phyloP scores from a whole-genome alignment of 2,113 vertebrate species.

The Pterocles orientalis region DNA sequence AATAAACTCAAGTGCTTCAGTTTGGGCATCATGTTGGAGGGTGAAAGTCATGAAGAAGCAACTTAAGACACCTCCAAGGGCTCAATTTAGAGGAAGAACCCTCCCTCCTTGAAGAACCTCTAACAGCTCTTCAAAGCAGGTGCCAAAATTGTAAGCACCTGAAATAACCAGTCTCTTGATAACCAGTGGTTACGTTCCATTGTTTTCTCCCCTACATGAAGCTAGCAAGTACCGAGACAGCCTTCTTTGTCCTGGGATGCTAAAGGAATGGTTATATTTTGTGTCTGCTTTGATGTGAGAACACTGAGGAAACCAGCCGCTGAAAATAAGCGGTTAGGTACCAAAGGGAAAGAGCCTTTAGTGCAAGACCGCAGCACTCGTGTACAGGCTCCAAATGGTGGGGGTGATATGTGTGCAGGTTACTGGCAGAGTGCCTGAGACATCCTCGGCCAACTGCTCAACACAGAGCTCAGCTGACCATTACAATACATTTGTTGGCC shows the following conservation, averaged over 20 bases:
- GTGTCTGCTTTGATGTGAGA: conserved; percentile 3
- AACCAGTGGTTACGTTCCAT: neutral
- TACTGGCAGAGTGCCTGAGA: neutral
- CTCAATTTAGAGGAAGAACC: neutral
- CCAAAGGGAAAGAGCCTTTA: neutral
- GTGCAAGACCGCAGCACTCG: neutral
- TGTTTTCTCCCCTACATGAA: neutral
- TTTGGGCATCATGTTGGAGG: neutral
- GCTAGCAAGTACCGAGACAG: neutral
- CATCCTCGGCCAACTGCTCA: neutral
- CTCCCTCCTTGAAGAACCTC: neutral
- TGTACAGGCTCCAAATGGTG: neutral
- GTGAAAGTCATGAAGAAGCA: neutral
- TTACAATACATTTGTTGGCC: neutral
- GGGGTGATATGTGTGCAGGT: neutral
- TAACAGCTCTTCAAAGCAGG: neutral
- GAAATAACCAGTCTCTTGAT: neutral
- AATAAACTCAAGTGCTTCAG: neutral
- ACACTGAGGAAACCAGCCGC: neutral
- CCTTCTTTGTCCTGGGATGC: neutral
- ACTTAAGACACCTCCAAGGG: neutral
- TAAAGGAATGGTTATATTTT: neutral
- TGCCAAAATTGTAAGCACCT: neutral
- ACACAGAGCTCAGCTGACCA: neutral
- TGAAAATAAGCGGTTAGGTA: neutral